Evolutionary conservation across 2,797 vertebrate genomes (phyloP).

Genomic region (Rachycentron canadum): DNA sequence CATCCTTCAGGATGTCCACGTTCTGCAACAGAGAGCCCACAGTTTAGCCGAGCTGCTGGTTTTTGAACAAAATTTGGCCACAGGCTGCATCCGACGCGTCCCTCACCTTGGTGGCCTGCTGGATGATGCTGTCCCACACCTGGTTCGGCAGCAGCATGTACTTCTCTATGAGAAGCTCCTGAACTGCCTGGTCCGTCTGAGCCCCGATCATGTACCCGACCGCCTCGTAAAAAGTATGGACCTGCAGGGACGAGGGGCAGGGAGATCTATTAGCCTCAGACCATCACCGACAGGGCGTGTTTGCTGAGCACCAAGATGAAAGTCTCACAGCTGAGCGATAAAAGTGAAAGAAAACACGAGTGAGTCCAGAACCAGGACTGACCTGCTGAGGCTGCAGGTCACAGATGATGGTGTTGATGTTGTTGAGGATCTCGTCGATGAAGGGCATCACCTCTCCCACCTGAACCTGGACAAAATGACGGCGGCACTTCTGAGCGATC

Average conservation of each 20-base stretch:
- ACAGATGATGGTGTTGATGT: slow-evolving; percentile 98
- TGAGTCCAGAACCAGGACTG: not conserved
- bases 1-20: slow-evolving; percentile 96
- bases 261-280: too few relatives aligned
- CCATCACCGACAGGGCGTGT: too few relatives aligned
- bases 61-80: not conserved
- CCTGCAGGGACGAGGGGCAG: slow-evolving; percentile 75
- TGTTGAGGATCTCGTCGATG: slow-evolving; percentile 97
- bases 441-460: slow-evolving; percentile 99
- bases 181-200: slow-evolving; percentile 94
- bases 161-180: slow-evolving; percentile 97
- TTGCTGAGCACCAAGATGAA: too few relatives aligned
- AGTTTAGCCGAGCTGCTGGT: not conserved
- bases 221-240: slow-evolving; percentile 97
- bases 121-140: slow-evolving; percentile 99
- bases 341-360: too few relatives aligned
- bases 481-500: slow-evolving; percentile 96
- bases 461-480: slow-evolving; percentile 97
- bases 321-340: too few relatives aligned
- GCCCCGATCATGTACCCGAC: slow-evolving; percentile 98
- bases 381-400: slow-evolving; percentile 98
- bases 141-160: slow-evolving; percentile 98
- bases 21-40: slow-evolving; percentile 82
- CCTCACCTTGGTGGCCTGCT: slow-evolving; percentile 97
- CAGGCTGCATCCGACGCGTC: not conserved